Base-by-base conservation (phyloP, 53 echinoderm and acorn worm species). In the Paracentrotus lividus region DNA sequence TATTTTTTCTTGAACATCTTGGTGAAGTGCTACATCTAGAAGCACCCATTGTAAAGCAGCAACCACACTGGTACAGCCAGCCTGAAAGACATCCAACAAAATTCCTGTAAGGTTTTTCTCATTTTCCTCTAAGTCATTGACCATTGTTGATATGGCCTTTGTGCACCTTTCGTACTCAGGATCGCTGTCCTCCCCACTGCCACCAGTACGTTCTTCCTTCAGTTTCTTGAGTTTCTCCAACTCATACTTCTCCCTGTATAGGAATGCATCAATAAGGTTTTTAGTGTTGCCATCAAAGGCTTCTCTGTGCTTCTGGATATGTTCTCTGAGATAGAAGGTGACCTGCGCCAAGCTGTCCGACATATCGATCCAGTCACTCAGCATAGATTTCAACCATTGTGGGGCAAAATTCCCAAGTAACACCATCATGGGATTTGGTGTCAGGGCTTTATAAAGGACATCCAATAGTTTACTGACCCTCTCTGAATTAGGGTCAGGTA, bases 21-120 rank as follows among this genome's bases (percentile, higher is more conserved):
- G 92, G 42, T 92, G 81, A 32, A 78, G 0, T 7, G 92, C 81
- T 26, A 92, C 21, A 56, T 77, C 60, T 20, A 92, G 92, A 32
- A 92, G 43, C 15, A 61, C 33, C 92, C 92, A 92, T 34, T 92
- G 77, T 38, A 92, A 42, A 24, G 55, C 42, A 33, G 92, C 77
- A 42, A 92, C 81, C 0, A 92, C 43, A 57, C 92, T 92, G 5
- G 81, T 92, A 43, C 92, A 92, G 55, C 92, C 92, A 61, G 92
- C 92, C 92, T 92, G 92, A 57, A 92, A 92, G 59, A 81, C 92
- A 78, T 92, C 92, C 81, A 61, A 31, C 42, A 92, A 43, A 26
- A 92, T 78, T 5, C 24, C 92, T 27, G 92, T 59, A 49, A 77
- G 43, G 57, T 78, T 57, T 53, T 92, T 53, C 59, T 77, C 51